phyloP scores from a whole-genome alignment of 37 sponge, comb jelly and placozoan genomes.

The Geodia barretti region DNA sequence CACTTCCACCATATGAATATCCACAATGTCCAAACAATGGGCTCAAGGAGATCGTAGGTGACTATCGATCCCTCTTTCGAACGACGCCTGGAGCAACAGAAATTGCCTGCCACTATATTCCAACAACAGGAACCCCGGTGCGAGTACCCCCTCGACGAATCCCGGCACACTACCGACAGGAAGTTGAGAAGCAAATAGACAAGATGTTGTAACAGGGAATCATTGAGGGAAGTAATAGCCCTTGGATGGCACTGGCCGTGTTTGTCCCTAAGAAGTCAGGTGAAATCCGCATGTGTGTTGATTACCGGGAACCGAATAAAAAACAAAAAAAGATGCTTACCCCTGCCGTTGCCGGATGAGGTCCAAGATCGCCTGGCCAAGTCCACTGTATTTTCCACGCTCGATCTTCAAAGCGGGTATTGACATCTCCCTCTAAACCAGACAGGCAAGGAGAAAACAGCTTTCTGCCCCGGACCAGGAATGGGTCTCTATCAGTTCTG shows the following conservation, averaged over 20 bases:
- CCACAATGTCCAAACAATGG: conserved; percentile 5
- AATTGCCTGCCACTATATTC: conserved; percentile 47
- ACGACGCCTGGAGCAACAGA: conserved; percentile 50
- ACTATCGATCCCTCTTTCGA: conserved; percentile 29
- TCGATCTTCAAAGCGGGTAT: conserved; percentile 65
- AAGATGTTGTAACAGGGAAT: conserved; percentile 68
- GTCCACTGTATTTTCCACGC: conserved; percentile 43
- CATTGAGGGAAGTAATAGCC: conserved; percentile 58
- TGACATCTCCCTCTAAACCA: conserved; percentile 66
- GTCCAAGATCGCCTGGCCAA: conserved; percentile 64
- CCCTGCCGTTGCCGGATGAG: conserved; percentile 70
- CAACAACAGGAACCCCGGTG: conserved; percentile 38
- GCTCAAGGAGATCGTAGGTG: not conserved
- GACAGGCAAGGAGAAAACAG: conserved; percentile 47
- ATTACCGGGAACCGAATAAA: conserved; percentile 67
- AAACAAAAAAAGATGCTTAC: conserved; percentile 56
- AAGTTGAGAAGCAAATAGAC: conserved; percentile 50
- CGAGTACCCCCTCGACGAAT: conserved; percentile 58
- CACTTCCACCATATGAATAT: not conserved
- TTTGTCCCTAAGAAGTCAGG: conserved; percentile 62
- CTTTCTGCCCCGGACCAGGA: conserved; percentile 64
- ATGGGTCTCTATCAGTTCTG: conserved; percentile 66
- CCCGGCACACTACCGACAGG: conserved; percentile 55
- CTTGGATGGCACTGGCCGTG: conserved; percentile 75
- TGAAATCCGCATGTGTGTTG: conserved; percentile 54